Base-by-base conservation (phyloP, 1,140 invertebrate genomes). In the Euwallacea similis region DNA sequence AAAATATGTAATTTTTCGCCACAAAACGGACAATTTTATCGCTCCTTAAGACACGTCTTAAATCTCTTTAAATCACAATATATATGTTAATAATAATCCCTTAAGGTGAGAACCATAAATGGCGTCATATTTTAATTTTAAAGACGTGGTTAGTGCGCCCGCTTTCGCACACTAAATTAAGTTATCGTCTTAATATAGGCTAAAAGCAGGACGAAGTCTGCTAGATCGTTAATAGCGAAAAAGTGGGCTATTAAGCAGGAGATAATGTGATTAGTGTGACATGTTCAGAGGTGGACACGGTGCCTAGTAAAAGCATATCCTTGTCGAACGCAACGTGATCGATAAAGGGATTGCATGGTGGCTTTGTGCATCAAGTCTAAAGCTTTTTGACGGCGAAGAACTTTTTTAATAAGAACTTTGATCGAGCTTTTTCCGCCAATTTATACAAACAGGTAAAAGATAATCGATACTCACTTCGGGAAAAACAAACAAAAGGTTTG, bases 291-390 rank as follows among this genome's bases (percentile, higher is more conserved):
- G 62, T 66, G 69, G 69, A 71, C 69, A 71, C 62, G 42, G 33
- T 43, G 62, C n/a, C 69, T 60, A 43, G 62, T 71, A 71, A 71
- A 71, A 71, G 69, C 69, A 47, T 60, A 71, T 64, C 54, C 69
- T 47, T 71, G 69, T 71, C 50, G 55, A 64, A 65, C 7, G 62
- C 16, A 63, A 65, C 21, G n/a, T 64, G 54, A 58, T 63, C 60
- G 50, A 70, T 70, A 70, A 70, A 55, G 42, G 65, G 65, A 66
- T 66, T 66, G 59, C 59, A 61, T 43, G 8, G 10, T 41, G 33
- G 42, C 43, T 61, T 43, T 21, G 43, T 41, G 59, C 42, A 42
- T 43, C 21, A 15, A 10, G 55, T 10, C 21, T 10, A 33, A 33
- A 58, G n/a, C 21, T 33, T 13, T 33, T 13, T 58, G 55, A 6